A percentile compares a stretch with the other conserved stretches of the same genome.
Conservation (phyloP, 2,888 invertebrate species). For the Drosophila lacicola region DNA sequence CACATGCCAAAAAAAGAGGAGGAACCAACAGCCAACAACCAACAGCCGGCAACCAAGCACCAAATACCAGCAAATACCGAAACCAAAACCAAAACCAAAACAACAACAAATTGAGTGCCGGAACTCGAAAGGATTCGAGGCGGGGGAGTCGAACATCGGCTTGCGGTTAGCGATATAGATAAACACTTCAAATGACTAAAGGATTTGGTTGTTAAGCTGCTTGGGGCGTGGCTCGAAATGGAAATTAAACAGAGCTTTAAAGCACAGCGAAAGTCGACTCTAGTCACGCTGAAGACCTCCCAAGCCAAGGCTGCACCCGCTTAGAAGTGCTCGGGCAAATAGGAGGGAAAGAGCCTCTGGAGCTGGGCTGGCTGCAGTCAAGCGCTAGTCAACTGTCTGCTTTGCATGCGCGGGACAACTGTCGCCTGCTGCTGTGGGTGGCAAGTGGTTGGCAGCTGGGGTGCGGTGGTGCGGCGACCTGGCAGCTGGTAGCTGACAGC, state of each 20-base stretch:
- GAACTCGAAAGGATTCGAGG: conserved; percentile 28
- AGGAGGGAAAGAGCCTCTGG: not conserved
- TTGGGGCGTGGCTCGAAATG: conserved; percentile 61
- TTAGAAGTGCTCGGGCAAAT: conserved; percentile 3
- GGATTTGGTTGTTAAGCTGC: conserved; percentile 61
- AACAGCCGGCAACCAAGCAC: conserved; percentile 32
- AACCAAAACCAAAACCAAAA: conserved; percentile 52
- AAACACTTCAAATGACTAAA: conserved; percentile 72
- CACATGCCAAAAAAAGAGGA: conserved; percentile 67
- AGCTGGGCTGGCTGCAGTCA: conserved; percentile 22
- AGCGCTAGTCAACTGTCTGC: conserved; percentile 68
- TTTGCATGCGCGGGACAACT: conserved; percentile 66
- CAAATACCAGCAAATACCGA: conserved; percentile 23
- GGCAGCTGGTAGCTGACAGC: conserved; percentile 60
- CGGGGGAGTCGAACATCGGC: conserved; percentile 36
- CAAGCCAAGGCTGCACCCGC: conserved; percentile 37
- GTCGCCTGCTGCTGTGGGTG: conserved; percentile 25
- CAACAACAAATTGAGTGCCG: conserved; percentile 61
- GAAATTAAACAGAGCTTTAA: conserved; percentile 65
- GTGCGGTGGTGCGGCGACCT: conserved; percentile 15
- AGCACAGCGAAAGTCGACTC: conserved; percentile 31
- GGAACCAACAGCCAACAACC: conserved; percentile 17
- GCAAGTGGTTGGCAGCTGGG: conserved; percentile 14
- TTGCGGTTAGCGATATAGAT: conserved; percentile 74
- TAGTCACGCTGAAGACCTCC: conserved; percentile 12